Conservation (phyloP, 1,140 invertebrate genomes). For the Nautilus pompilius region DNA sequence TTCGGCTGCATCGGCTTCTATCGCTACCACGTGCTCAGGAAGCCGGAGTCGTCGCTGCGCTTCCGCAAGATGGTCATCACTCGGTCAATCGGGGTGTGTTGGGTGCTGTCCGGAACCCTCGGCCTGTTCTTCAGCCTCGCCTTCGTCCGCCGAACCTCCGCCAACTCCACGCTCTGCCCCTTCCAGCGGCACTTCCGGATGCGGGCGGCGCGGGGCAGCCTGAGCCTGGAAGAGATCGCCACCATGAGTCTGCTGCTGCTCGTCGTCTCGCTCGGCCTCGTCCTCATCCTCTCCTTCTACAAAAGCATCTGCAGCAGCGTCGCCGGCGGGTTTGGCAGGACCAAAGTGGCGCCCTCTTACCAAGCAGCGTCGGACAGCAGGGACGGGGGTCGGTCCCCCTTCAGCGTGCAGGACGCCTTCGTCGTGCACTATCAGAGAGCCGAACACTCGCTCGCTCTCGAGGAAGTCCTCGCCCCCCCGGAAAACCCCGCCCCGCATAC, state of each 20-base stretch:
- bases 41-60: constrained; percentile 21
- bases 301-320: constrained; percentile 30
- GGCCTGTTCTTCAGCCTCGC: constrained; percentile 24
- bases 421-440: constrained; percentile 32
- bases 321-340: constrained; percentile 16
- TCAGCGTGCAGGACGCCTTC: constrained; percentile 13
- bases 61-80: constrained; percentile 25
- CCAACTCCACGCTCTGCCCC: constrained; percentile 19
- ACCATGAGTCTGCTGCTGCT: constrained; percentile 17
- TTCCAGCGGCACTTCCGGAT: constrained; percentile 16
- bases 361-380: constrained; percentile 2
- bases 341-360: constrained; percentile 21
- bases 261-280: constrained; percentile 13
- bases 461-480: constrained; percentile 26
- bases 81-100: constrained; percentile 22
- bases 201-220: not conserved
- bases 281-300: constrained; percentile 26
- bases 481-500: constrained; percentile 28
- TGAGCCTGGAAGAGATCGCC: constrained; percentile 11
- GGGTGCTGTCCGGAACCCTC: constrained; percentile 24
- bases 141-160: constrained; percentile 11
- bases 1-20: constrained; percentile 39
- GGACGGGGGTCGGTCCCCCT: constrained; percentile 2
- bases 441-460: constrained; percentile 23
- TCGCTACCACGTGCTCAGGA: constrained; percentile 26